Conservation (phyloP, 2,888 invertebrate genomes). For the Alentia gelatinosa region DNA sequence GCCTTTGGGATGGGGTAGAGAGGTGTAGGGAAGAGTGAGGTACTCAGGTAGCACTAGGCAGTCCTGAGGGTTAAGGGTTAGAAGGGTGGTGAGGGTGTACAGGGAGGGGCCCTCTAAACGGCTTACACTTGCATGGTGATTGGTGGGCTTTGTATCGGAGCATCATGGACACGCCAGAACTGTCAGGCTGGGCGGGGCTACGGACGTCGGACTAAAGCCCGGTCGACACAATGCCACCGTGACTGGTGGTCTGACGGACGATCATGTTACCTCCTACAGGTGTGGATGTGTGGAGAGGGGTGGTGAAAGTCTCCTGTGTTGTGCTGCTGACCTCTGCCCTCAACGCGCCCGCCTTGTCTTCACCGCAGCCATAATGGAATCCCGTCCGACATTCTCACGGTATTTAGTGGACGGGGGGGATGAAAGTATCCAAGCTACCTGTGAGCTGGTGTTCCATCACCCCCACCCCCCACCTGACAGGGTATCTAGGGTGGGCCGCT, state of each 20-base stretch:
- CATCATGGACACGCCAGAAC: neutral
- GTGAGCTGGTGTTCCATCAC: neutral
- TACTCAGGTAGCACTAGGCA: too few species aligned
- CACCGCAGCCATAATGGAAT: neutral
- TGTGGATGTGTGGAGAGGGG: neutral
- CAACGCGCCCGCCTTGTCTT: neutral
- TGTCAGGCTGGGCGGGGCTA: neutral
- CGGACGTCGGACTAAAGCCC: neutral
- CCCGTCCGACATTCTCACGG: neutral
- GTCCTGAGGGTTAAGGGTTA: too few species aligned
- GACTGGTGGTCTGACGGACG: neutral
- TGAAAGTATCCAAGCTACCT: neutral
- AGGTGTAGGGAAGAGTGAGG: too few species aligned
- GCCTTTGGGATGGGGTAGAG: neutral
- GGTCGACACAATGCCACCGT: neutral
- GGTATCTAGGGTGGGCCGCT: neutral
- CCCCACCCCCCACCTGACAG: neutral
- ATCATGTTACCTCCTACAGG: neutral
- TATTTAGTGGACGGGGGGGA: neutral
- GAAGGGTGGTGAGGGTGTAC: neutral
- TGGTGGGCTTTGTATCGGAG: neutral
- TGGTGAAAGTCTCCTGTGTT: neutral
- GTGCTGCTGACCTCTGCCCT: neutral
- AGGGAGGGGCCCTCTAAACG: slow-evolving; percentile 32
- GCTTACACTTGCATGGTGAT: slow-evolving; percentile 14